Evolutionary conservation across 1,140 invertebrate genomes (phyloP), one percentile per base, ranked within the genome.

Genomic region (Tachypleus tridentatus): DNA sequence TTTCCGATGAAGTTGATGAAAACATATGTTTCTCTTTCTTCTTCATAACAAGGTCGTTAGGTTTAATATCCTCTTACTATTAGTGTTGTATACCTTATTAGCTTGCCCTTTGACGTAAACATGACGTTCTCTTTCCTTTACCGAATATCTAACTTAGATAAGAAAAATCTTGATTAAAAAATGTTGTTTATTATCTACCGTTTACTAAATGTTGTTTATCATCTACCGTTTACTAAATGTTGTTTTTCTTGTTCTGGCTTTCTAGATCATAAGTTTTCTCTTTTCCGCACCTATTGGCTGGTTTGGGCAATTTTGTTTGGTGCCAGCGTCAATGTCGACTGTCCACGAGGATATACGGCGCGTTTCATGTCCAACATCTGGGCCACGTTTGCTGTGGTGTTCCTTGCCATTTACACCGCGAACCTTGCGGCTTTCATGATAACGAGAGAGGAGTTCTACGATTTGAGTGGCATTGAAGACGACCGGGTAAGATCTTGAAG

Each of bases 401-500:
- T 95, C 75, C 68, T 78, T 71, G 91, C 91, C 77, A 94, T 94
- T 72, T 96, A 96, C 83, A 96, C 93, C 81, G 93, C 93, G 76
- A 97, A 97, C 79, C 78, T 97, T 74, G 96, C 97, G 49, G 96
- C 96, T 60, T 98, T 99, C 81, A 99, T 99, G 97, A 99, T 99
- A 74, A 98, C 96, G 54, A 83, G 95, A 70, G 94, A 98, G 77
- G 94, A 98, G 74, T 97, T 88, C 77, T 93, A 94, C 76, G 91
- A 98, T 75, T 87, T 99, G 64, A 85, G 82, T 70, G 95, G 95
- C 10, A 80, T 98, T 59, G 89, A 98, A 72, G 97, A 99, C 76
- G 82, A 75, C 7, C 83, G 94, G 62, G 67, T 69, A 51, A 63
- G 67, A 49, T 4, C 57, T 58, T 49, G 5, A 29, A 29, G 29